These are phyloP conservation scores for Heliconius ethilla DNA, from an alignment of 2,888 invertebrate species.

Conservation along the genomic window DNA sequence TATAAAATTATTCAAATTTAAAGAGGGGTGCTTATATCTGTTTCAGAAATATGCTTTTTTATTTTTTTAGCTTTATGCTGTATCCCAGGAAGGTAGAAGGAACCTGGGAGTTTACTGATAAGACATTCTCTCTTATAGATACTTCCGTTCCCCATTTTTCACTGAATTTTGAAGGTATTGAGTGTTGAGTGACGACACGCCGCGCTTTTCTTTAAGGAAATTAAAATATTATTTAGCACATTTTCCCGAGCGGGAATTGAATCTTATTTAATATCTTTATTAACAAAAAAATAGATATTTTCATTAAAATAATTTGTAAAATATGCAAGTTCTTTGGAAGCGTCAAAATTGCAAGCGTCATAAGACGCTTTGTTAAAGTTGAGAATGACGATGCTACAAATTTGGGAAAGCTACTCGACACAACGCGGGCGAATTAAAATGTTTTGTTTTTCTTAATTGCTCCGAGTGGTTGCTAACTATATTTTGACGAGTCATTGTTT, in stretches of 20 bases:
- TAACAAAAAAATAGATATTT: too few species aligned
- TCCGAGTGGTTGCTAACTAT: constrained; percentile 77
- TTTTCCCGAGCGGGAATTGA: too few species aligned
- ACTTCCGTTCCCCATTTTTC: too few species aligned
- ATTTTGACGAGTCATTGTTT: constrained; percentile 79
- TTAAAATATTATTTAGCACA: too few species aligned
- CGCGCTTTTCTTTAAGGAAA: too few species aligned
- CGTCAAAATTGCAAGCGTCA: constrained; percentile 29
- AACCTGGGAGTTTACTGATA: too few species aligned
- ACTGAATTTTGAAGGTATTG: too few species aligned
- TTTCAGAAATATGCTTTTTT: not conserved
- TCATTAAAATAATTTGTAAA: not conserved
- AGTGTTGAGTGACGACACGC: too few species aligned
- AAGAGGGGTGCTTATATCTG: constrained; percentile 25
- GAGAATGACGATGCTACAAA: constrained; percentile 56
- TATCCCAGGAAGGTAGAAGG: too few species aligned
- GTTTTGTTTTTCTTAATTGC: constrained; percentile 81
- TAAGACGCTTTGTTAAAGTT: constrained; percentile 56
- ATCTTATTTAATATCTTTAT: too few species aligned
- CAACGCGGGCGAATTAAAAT: constrained; percentile 67
- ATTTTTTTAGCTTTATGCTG: too few species aligned
- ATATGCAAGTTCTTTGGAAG: constrained; percentile 19
- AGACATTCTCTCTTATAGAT: too few species aligned
- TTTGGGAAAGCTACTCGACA: constrained; percentile 47
- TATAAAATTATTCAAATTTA: constrained; percentile 35